Base-by-base conservation (phyloP, 2,888 invertebrate species). In the Pristionchus mayeri region DNA sequence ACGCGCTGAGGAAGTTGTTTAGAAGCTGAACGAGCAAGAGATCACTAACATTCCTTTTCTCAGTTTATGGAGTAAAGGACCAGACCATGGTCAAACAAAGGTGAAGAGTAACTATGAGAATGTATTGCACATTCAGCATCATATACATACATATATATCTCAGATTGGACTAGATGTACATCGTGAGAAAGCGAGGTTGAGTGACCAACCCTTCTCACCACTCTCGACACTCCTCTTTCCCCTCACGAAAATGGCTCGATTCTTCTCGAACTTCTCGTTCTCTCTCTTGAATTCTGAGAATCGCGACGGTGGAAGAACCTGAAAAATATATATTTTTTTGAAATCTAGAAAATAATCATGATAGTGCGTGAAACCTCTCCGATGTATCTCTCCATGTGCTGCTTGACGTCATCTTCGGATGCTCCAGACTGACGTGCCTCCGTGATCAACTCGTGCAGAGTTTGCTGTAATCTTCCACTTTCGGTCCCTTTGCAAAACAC, bases 361-460 rank as follows among this genome's bases (percentile, higher is more conserved):
- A n/a, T n/a, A n/a, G n/a, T n/a, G n/a, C n/a, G n/a, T n/a, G n/a
- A n/a, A 63, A 82, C 82, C 67, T 86, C 84, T 63, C 86, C 81
- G 27, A 87, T 84, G 76, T 87, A 87, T 40, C 75, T 30, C 30
- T 87, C 84, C 57, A 86, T 85, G 81, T 85, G 71, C 34, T 67
- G 54, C 52, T 80, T 63, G 34, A 87, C 85, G 44, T 67, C 78
- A 9, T 60, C 40, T 52, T 87, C 87, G 3, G n/a, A 30, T 2
- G 87, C 87, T 3, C 87, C 87, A 2, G 30, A 81, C 7, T 54
- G 40, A 24, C 87, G 85, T 0, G 87, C 87, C 60, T 86, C 86
- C n/a, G 76, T 79, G 37, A 87, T 85, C 21, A 87, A 75, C 79
- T 87, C 87, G 48, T 87, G 85, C 1, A 87, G 84, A 34, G 85